These are phyloP conservation scores for Conomelus anceps DNA, from an alignment of 2,888 invertebrate genomes.

Conservation along the genomic window DNA sequence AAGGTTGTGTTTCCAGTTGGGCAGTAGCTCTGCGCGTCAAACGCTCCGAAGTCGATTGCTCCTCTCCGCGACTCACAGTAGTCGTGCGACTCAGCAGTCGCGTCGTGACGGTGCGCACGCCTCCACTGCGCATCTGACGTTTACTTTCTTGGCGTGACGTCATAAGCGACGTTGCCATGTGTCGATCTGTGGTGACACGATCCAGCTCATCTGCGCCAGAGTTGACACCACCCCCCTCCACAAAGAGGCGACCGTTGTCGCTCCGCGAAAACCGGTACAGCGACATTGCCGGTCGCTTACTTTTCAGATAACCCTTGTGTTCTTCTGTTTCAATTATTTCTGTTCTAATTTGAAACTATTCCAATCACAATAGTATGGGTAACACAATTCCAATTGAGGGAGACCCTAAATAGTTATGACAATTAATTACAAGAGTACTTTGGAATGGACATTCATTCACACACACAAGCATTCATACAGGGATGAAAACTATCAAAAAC, in stretches of 20 bases:
- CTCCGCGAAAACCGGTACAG: slow-evolving; percentile 27
- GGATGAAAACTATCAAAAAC: background rate
- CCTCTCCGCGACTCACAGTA: slow-evolving; percentile 78
- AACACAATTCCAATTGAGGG: background rate
- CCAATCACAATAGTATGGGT: background rate
- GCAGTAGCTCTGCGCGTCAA: slow-evolving; percentile 48
- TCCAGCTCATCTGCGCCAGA: slow-evolving; percentile 48
- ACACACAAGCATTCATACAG: background rate
- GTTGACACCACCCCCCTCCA: slow-evolving; percentile 64
- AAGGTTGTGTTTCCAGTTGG: slow-evolving; percentile 41
- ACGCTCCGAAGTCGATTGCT: slow-evolving; percentile 65
- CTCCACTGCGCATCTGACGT: slow-evolving; percentile 38
- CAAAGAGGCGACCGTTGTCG: slow-evolving; percentile 55
- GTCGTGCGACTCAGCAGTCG: slow-evolving; percentile 83
- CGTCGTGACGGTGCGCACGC: slow-evolving; percentile 75
- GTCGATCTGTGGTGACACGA: slow-evolving; percentile 74
- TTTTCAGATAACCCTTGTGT: background rate
- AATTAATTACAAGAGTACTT: background rate
- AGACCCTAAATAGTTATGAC: background rate
- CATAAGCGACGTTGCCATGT: slow-evolving; percentile 69
- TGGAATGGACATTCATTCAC: background rate
- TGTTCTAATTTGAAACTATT: background rate
- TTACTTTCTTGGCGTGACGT: slow-evolving; percentile 1
- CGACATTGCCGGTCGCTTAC: slow-evolving; percentile 24
- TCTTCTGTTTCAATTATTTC: background rate